Evolutionary conservation across 2,888 invertebrate genomes (phyloP).

Genomic region (Eupithecia inturbata): DNA sequence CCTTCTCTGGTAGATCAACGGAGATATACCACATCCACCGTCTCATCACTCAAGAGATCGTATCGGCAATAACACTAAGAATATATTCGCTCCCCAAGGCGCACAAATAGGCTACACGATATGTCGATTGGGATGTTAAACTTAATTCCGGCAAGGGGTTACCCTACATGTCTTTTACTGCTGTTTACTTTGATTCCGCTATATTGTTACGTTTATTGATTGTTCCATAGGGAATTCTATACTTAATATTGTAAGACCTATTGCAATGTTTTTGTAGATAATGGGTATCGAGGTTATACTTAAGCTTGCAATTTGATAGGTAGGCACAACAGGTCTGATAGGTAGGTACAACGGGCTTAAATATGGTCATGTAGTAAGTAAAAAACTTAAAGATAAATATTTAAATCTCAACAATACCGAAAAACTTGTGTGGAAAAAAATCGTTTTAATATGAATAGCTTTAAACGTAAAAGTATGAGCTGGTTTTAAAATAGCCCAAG

Average conservation of each 20-base stretch:
- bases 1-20: no score
- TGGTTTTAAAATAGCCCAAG: background rate
- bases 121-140: constrained; percentile 82
- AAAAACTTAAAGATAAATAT: no score
- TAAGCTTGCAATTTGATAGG: background rate
- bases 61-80: constrained; percentile 64
- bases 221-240: constrained; percentile 16
- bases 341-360: no score
- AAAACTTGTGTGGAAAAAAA: no score
- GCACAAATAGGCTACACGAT: constrained; percentile 76
- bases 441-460: no score
- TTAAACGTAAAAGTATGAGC: no score
- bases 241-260: background rate
- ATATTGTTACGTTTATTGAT: constrained; percentile 24
- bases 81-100: constrained; percentile 56
- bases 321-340: no score
- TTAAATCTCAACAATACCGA: no score
- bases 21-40: constrained; percentile 42
- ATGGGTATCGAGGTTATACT: background rate
- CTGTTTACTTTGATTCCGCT: constrained; percentile 71
- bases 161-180: constrained; percentile 73
- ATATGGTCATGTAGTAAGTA: no score
- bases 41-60: constrained; percentile 23
- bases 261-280: background rate
- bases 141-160: constrained; percentile 79